Evolutionary conservation across 2,797 vertebrate species (phyloP), one percentile per base, ranked within the genome.

Genomic region (Onychomys arenicola): DNA sequence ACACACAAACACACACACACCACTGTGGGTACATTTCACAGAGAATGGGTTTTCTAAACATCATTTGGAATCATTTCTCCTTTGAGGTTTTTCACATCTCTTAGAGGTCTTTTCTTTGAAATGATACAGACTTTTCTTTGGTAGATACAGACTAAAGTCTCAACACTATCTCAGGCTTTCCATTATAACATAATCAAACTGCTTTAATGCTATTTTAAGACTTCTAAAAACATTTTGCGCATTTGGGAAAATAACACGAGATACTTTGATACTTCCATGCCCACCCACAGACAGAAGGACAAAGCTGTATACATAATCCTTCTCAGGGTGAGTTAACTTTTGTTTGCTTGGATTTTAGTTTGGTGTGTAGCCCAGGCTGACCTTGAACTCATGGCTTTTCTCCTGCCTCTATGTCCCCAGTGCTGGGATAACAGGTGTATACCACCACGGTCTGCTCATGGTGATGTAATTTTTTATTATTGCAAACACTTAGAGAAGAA

Each of bases 71-170:
- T 84, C 6, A 80, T 89, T 90, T 87, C 46, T 94, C 37, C 75
- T 91, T 91, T 90, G 73, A 90, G 80, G 65, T 34, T 71, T 86
- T 69, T 32, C 10, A 21, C 2, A 65, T 81, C 37, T 93, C 55
- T 83, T 86, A 90, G 34, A 34, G 55, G 32, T 71, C n/a, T 37
- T 90, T 81, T 84, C 43, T 96, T 87, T 84, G 11, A 97, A 86
- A n/a, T n/a, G n/a, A n/a, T n/a, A n/a, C n/a, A n/a, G n/a, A n/a
- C n/a, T n/a, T n/a, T n/a, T n/a, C n/a, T n/a, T n/a, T n/a, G 10
- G 10, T 43, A 90, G 92, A 63, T 27, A 94, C 16, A 88, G 43
- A 93, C 81, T 40, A 75, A 86, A 95, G 40, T 69, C 6, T 19
- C 80, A 90, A 85, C 77, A 43, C 32, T 27, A 81, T 40, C 77